Conservation (phyloP, 2,797 vertebrate genomes). For the Muraenolepis orangiensis region DNA sequence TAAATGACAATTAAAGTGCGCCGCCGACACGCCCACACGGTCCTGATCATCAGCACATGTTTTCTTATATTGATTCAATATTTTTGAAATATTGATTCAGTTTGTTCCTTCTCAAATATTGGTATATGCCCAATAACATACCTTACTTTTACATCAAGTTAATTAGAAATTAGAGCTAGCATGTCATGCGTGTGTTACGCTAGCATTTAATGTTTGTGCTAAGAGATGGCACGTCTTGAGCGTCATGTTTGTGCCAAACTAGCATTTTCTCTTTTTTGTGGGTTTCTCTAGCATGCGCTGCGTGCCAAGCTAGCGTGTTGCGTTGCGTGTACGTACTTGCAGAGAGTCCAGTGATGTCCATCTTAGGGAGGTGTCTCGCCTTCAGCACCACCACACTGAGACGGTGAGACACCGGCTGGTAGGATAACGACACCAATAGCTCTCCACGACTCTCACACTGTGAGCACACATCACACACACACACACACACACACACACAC, state of each 20-base stretch:
- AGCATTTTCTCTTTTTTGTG: not conserved
- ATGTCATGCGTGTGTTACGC: not conserved
- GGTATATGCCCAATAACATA: too few relatives aligned
- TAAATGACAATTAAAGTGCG: too few relatives aligned
- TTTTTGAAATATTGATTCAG: too few relatives aligned
- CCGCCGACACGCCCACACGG: too few relatives aligned
- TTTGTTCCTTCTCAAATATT: too few relatives aligned
- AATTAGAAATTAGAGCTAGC: not conserved
- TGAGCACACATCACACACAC: conserved; percentile 15
- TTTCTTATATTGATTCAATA: not conserved
- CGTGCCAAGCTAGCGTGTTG: not conserved
- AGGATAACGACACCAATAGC: conserved; percentile 90
- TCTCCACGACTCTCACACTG: conserved; percentile 90
- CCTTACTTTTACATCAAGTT: too few relatives aligned
- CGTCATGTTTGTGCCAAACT: not conserved
- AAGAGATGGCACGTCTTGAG: not conserved
- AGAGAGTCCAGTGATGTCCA: conserved; percentile 95
- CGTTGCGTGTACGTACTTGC: conserved; percentile 83
- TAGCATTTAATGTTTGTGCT: not conserved
- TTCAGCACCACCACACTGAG: conserved; percentile 97
- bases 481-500: not conserved
- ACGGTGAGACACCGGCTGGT: conserved; percentile 91
- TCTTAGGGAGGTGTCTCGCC: conserved; percentile 91
- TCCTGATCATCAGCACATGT: too few relatives aligned
- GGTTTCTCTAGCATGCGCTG: too few relatives aligned